Percentiles rank a stretch among this genome's conserved stretches.
Conservation (phyloP, 2,113 vertebrate species). For the Parotia lawesii region DNA sequence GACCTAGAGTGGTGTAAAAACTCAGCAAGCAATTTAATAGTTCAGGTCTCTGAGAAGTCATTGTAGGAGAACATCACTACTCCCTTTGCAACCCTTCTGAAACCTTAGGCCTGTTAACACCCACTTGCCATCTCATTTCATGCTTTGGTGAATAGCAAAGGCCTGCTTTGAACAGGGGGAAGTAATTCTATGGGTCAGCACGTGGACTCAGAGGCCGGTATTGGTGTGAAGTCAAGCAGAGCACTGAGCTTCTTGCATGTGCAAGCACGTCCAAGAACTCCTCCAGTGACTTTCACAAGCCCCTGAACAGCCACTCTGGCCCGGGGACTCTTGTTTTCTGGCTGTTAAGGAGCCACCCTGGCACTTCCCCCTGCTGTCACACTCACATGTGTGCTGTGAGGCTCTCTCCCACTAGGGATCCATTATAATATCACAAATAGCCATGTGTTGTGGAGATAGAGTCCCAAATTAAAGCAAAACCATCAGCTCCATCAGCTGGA, state of each 20-base stretch:
- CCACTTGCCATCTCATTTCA: neutral
- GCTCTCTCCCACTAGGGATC: fast-evolving
- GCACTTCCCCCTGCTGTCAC: neutral
- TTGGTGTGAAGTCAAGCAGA: neutral
- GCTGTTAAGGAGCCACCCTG: neutral
- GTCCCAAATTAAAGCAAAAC: neutral
- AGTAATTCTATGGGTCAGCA: neutral
- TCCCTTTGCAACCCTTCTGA: neutral
- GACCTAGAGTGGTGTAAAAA: neutral
- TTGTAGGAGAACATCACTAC: neutral
- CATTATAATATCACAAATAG: neutral
- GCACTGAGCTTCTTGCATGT: neutral
- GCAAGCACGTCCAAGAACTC: neutral
- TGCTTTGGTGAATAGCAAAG: neutral
- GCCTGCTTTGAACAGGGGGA: neutral
- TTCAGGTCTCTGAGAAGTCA: neutral
- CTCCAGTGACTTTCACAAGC: neutral
- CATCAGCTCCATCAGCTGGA: neutral
- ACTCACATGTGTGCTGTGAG: neutral
- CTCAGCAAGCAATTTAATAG: neutral
- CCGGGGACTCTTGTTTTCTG: neutral
- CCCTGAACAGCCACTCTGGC: neutral
- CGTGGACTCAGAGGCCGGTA: neutral
- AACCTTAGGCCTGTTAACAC: neutral
- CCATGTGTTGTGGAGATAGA: fast-evolving